phyloP scores from a whole-genome alignment of 2,797 vertebrate species.

The Poeciliopsis presidionis region DNA sequence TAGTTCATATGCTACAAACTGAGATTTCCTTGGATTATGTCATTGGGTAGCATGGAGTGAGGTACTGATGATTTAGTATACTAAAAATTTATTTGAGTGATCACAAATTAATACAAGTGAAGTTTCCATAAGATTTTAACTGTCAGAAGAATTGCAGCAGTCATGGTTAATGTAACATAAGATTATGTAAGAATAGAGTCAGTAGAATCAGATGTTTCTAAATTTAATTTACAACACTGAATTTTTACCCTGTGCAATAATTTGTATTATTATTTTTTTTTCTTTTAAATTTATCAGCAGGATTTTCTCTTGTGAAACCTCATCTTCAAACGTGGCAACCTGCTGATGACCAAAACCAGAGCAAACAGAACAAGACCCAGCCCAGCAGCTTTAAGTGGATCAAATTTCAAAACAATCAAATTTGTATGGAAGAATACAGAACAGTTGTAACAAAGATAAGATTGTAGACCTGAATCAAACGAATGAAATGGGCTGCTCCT shows the following conservation, averaged over 20 bases:
- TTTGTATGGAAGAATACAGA: neutral
- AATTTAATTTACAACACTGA: neutral
- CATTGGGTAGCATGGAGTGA: neutral
- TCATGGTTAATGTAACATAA: neutral
- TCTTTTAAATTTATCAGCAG: neutral
- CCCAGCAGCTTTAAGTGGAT: neutral
- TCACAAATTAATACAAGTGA: neutral
- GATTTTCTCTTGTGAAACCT: neutral
- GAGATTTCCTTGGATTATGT: neutral
- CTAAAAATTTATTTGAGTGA: neutral
- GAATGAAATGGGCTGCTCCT: neutral
- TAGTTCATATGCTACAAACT: neutral
- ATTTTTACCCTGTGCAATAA: neutral
- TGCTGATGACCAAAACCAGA: neutral
- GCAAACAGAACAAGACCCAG: neutral
- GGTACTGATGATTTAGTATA: neutral
- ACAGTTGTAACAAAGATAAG: neutral
- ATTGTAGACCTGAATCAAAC: neutral
- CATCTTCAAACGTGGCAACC: neutral
- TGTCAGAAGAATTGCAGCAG: neutral
- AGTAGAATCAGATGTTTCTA: neutral
- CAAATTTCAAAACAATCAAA: neutral
- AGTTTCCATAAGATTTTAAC: neutral
- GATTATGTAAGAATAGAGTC: neutral
- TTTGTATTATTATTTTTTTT: neutral